Percentiles rank a stretch among this genome's conserved stretches.
phyloP scores from a whole-genome alignment of 2,888 invertebrate species.

The Cryptosula pallasiana region DNA sequence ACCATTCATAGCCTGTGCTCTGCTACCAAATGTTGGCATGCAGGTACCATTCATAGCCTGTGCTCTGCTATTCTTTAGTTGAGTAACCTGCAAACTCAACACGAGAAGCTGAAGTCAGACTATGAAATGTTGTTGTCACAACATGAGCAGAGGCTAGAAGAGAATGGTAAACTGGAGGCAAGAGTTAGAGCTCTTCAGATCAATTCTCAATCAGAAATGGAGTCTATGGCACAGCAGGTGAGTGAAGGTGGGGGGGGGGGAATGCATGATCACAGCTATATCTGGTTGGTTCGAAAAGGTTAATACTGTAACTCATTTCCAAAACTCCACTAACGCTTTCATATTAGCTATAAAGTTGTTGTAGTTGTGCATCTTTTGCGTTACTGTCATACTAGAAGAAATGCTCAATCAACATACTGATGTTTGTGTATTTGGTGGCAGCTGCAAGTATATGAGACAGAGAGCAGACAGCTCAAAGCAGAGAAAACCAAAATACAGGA shows the following conservation, averaged over 20 bases:
- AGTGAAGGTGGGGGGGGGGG: slow-evolving; percentile 24
- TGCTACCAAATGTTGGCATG: too few relatives aligned
- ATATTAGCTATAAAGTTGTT: too few relatives aligned
- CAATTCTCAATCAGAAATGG: slow-evolving; percentile 50
- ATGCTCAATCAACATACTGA: too few relatives aligned
- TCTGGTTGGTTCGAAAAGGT: too few relatives aligned
- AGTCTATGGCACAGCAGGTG: slow-evolving; percentile 46
- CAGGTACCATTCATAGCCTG: too few relatives aligned
- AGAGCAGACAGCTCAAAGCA: slow-evolving; percentile 41
- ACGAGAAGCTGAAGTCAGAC: slow-evolving; percentile 14
- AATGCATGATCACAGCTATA: too few relatives aligned
- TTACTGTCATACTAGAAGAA: too few relatives aligned
- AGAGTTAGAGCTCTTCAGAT: slow-evolving; percentile 47
- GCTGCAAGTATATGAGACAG: slow-evolving; percentile 45
- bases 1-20: too few relatives aligned
- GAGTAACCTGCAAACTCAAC: not conserved
- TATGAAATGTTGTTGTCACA: not conserved
- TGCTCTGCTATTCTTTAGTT: too few relatives aligned
- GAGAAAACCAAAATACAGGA: slow-evolving; percentile 42
- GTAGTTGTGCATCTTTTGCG: too few relatives aligned
- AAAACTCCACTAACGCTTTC: too few relatives aligned
- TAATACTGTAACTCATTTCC: too few relatives aligned
- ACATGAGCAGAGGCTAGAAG: slow-evolving; percentile 35
- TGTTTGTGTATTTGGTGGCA: slow-evolving; percentile 28
- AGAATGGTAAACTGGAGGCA: slow-evolving; percentile 49